A percentile compares a stretch with the other conserved stretches of the same genome.
Conservation (phyloP, 2,888 invertebrate species). For the Dynastes hyllus region DNA sequence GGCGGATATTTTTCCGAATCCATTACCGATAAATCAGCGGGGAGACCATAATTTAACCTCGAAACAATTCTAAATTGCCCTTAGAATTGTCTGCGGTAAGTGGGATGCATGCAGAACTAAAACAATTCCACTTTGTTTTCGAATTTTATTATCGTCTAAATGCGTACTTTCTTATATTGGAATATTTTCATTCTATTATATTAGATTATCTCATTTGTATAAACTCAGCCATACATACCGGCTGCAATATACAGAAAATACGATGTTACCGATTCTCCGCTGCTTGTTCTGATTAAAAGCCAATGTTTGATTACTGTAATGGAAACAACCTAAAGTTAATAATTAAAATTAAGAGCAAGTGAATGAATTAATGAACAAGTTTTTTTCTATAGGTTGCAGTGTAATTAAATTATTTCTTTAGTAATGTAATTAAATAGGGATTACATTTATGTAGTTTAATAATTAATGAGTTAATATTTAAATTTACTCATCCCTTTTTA, state of each 20-base stretch:
- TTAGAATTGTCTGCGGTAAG: conserved; percentile 15
- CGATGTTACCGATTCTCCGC: not conserved
- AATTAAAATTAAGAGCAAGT: too few species aligned
- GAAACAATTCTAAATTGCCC: conserved; percentile 18
- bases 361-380: too few species aligned
- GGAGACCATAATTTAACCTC: conserved; percentile 30
- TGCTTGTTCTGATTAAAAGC: not conserved
- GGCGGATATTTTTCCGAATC: conserved; percentile 27
- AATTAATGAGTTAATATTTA: too few species aligned
- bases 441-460: too few species aligned
- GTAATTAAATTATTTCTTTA: too few species aligned
- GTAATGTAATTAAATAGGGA: too few species aligned
- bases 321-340: too few species aligned
- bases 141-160: not conserved
- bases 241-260: too few species aligned
- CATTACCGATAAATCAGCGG: not conserved
- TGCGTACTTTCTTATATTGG: not conserved
- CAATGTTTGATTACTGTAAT: not conserved
- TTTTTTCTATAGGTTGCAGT: too few species aligned
- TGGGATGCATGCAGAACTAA: not conserved
- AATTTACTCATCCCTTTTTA: too few species aligned
- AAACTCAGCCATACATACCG: too few species aligned
- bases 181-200: conserved; percentile 6
- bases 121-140: not conserved
- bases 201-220: not conserved